Conservation (phyloP, 2,797 vertebrate genomes). For the Heteromormyrus szaboi region DNA sequence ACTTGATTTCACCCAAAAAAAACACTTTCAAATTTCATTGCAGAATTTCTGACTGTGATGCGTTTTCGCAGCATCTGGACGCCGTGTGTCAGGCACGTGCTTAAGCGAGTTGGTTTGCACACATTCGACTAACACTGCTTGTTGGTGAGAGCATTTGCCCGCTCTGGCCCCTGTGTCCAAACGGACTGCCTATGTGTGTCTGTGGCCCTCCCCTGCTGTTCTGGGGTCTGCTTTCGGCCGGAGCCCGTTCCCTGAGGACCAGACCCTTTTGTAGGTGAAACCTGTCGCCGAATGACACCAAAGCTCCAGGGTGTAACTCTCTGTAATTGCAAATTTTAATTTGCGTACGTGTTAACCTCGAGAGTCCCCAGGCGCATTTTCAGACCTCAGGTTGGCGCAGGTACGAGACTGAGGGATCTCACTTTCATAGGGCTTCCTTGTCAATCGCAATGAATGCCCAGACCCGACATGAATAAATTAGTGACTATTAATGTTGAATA, state of each 20-base stretch:
- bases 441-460: background rate
- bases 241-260: background rate
- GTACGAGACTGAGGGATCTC: background rate
- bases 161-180: background rate
- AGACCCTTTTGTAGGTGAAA: background rate
- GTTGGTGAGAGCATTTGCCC: background rate
- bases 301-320: background rate
- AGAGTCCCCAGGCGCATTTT: background rate
- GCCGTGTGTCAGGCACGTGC: constrained; percentile 29
- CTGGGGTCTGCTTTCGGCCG: background rate
- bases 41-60: constrained; percentile 32
- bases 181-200: background rate
- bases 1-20: constrained; percentile 17
- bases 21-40: constrained; percentile 37
- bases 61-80: constrained; percentile 16
- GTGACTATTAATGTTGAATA: background rate
- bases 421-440: background rate
- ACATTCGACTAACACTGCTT: background rate
- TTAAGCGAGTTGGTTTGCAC: constrained; percentile 25
- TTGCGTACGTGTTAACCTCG: background rate
- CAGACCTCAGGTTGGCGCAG: background rate
- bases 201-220: background rate
- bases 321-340: background rate
- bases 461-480: background rate
- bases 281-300: constrained; percentile 1